Evolutionary conservation across 2,888 invertebrate species (phyloP), one percentile per base, ranked within the genome.

Genomic region (Drosophila quinaria): DNA sequence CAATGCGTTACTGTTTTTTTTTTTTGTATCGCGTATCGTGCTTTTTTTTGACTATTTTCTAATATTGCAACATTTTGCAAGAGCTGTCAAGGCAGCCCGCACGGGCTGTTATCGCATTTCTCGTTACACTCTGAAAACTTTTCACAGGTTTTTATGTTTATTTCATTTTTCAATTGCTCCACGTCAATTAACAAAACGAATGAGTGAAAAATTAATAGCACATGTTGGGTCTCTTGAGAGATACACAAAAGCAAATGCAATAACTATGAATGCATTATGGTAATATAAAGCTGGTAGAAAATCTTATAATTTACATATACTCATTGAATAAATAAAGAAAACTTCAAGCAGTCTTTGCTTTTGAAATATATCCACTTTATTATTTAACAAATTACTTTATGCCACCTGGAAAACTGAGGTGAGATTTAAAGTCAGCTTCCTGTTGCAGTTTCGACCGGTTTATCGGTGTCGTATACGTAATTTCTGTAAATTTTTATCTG

Each of bases 51-150:
- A 35, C 50, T 29, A 9, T 56, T 56, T 67, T 62, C 58, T 10
- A 31, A 41, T 25, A 15, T 62, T 52, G 64, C 71, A 66, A 73
- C 61, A 68, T 77, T 77, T 77, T 63, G 69, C 72, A 72, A 74
- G 63, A 56, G 81, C 83, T 72, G 68, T 75, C 72, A 76, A 73
- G 59, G 61, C 75, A 47, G 68, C 25, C 56, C 55, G 63, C 47
- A 5, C 58, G 33, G 54, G 35, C 78, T 83, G 81, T 82, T 84
- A 81, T 70, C 81, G 78, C 74, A 78, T 74, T 81, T 81, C 64
- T 59, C 76, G 84, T 82, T 86, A 84, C 81, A 85, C 82, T 86
- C 81, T 86, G 59, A 82, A 85, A 74, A 86, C 60, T 84, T 80
- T 85, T 67, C 67, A 70, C 67, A 70, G 70, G 47, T 70, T 70